Evolutionary conservation across 2,888 invertebrate genomes (phyloP).

Genomic region (Rhingia rostrata): DNA sequence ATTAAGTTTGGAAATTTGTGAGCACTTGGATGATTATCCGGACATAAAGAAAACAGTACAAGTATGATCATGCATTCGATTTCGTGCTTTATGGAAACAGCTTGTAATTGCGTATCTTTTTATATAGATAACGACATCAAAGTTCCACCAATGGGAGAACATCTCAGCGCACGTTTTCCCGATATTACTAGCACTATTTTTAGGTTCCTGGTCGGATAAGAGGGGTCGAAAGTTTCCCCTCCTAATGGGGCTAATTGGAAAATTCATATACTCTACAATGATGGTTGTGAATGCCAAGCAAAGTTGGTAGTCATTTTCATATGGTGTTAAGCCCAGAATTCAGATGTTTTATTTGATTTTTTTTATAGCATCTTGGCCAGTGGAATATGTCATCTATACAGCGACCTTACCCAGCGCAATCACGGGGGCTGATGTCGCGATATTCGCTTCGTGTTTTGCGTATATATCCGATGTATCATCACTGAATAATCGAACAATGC

Average conservation of each 20-base stretch:
- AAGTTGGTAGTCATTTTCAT: constrained; percentile 79
- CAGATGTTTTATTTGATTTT: background rate
- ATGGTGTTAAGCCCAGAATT: background rate
- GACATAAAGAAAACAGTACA: constrained; percentile 88
- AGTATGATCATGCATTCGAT: constrained; percentile 82
- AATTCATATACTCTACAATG: constrained; percentile 90
- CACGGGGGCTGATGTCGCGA: constrained; percentile 91
- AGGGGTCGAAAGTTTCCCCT: constrained; percentile 90
- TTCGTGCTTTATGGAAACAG: no score
- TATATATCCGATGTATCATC: constrained; percentile 92
- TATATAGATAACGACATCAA: constrained; percentile 87
- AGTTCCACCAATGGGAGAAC: constrained; percentile 91
- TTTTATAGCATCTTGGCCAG: constrained; percentile 85
- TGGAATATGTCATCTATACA: constrained; percentile 89
- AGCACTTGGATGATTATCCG: constrained; percentile 85
- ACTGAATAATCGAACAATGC: constrained; percentile 87
- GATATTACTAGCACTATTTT: constrained; percentile 89
- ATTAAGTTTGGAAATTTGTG: constrained; percentile 87
- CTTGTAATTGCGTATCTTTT: background rate
- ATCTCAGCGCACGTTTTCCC: constrained; percentile 89
- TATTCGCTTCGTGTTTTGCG: constrained; percentile 90
- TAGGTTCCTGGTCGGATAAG: constrained; percentile 92
- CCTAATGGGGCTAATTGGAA: constrained; percentile 88
- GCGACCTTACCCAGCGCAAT: constrained; percentile 90
- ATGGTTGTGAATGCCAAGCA: constrained; percentile 88